Conservation (phyloP, 2,113 vertebrate species). For the Tauraco erythrolophus region DNA sequence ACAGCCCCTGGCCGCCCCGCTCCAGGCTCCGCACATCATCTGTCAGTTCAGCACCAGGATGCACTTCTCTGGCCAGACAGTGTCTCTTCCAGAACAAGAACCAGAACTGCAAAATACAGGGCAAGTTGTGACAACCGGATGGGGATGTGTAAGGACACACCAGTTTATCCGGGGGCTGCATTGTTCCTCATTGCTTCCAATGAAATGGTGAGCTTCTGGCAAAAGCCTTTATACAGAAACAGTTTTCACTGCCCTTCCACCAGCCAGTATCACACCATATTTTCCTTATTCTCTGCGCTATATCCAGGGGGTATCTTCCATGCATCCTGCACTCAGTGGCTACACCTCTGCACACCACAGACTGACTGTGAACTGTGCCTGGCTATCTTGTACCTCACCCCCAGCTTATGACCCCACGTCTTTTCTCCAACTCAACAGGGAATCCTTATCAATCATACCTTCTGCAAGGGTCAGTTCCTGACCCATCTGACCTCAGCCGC, state of each 20-base stretch:
- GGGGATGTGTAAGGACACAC: neutral
- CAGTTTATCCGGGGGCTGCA: neutral
- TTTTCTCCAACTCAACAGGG: neutral
- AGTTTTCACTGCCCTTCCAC: neutral
- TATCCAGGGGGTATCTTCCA: neutral
- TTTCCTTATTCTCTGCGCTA: neutral
- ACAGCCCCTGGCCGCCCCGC: neutral
- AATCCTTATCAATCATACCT: neutral
- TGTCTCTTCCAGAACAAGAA: neutral
- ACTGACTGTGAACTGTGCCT: fast-evolving
- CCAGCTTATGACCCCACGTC: neutral
- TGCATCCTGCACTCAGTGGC: fast-evolving
- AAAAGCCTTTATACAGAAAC: neutral
- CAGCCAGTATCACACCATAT: neutral
- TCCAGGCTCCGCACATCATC: neutral
- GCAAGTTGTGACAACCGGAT: neutral
- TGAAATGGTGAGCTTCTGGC: neutral
- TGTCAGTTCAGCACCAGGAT: neutral
- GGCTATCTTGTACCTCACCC: neutral
- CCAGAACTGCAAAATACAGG: neutral
- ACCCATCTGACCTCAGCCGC: neutral
- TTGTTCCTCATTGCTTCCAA: neutral
- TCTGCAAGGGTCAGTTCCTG: neutral
- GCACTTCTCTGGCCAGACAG: neutral
- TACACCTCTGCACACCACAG: neutral